Evolutionary conservation across 2,888 invertebrate genomes (phyloP).

Genomic region (Mesorhabditis sp.): DNA sequence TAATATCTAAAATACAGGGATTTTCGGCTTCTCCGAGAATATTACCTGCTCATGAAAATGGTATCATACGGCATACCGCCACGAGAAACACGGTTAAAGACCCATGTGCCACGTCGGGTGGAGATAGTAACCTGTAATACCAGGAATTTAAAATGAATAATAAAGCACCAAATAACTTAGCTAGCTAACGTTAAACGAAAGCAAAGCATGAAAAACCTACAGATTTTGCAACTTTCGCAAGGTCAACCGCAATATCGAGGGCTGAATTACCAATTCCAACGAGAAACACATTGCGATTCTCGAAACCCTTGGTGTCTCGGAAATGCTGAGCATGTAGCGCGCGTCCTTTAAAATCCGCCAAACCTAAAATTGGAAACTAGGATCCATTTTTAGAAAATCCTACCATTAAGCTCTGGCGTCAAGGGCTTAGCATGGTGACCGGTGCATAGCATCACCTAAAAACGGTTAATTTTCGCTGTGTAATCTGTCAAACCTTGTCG

Average conservation of each 20-base stretch:
- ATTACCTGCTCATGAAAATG: slow-evolving; percentile 31
- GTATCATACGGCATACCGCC: slow-evolving; percentile 52
- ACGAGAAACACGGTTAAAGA: slow-evolving; percentile 57
- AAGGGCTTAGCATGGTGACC: slow-evolving; percentile 63
- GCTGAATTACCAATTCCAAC: slow-evolving; percentile 64
- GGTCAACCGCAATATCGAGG: slow-evolving; percentile 61
- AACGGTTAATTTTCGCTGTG: no score
- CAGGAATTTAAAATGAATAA: not conserved
- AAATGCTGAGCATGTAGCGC: slow-evolving; percentile 55
- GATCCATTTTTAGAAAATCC: not conserved
- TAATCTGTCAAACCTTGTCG: slow-evolving; percentile 51
- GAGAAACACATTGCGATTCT: slow-evolving; percentile 60
- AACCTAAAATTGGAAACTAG: slow-evolving; percentile 44
- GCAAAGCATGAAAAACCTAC: slow-evolving; percentile 16
- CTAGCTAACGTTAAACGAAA: not conserved
- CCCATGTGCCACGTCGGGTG: slow-evolving; percentile 61
- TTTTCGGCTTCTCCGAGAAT: not conserved
- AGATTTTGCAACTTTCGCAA: slow-evolving; percentile 55
- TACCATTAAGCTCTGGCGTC: slow-evolving; percentile 57
- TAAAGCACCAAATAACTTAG: not conserved
- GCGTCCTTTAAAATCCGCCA: slow-evolving; percentile 52
- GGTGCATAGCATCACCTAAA: slow-evolving; percentile 61
- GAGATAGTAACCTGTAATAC: slow-evolving; percentile 59
- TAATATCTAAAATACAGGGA: slow-evolving; percentile 34
- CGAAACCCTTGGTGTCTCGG: slow-evolving; percentile 51